Base-by-base conservation (phyloP, 2,797 vertebrate species). In the Spinus pinus region DNA sequence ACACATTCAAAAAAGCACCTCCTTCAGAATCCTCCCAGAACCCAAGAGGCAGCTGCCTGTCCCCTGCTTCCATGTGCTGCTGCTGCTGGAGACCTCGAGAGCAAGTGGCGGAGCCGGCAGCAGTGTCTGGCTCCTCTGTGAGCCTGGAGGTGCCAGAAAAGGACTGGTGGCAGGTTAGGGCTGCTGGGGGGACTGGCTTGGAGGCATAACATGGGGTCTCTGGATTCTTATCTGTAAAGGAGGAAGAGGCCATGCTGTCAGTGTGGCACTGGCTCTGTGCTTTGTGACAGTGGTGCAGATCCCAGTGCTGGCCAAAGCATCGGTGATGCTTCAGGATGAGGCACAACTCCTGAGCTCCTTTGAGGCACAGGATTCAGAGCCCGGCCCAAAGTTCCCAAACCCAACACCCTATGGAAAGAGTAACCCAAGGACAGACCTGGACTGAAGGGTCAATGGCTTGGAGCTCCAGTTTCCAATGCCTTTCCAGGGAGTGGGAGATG, bases 101-200 rank as follows among this genome's bases (percentile, higher is more conserved):
- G 81, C 0, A 0, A 35, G 46, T 0, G 0, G 61, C 0, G 0
- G 61, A 70, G 58, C 14, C 0, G 5, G 73, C 37, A 71, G 60
- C 49, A 31, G 65, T 0, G 0, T 17, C 62, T 37, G 47, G n/a
- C 44, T 77, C 30, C 54, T 75, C 51, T 0, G 0, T 3, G 20
- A 58, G 42, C 51, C 60, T 2, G 2, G 60, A 71, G 79, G 33
- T 2, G 2, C 13, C 2, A 2, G 33, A 31, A 41, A 54, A 66
- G 79, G 87, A 62, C 12, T 0, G 0, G 39, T 9, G 22, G 25
- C 49, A 66, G 33, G 49, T 31, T 95, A 96, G 31, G 85, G 87
- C 66, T 93, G 75, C 39, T 53, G 53, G 3, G 9, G 16, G 4
- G 7, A 20, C 35, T 75, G 89, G 72, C 21, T 47, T 1, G 2